Percentiles rank a stretch among this genome's conserved stretches.
Conservation (phyloP, 2,797 vertebrate genomes). For the Allobates femoralis region DNA sequence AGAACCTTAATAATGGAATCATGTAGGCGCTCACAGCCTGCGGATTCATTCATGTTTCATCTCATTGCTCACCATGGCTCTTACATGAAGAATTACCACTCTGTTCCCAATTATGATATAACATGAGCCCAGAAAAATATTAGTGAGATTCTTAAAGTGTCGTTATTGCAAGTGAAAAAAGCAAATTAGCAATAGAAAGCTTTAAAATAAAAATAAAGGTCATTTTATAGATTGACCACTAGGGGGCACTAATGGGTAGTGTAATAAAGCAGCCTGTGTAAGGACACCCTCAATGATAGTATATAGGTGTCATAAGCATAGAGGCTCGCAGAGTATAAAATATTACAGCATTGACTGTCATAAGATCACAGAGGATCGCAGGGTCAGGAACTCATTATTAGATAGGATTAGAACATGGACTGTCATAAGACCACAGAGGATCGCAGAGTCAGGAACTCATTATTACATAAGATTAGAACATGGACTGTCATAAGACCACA, state of each 20-base stretch:
- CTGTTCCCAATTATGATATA: background rate
- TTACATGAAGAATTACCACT: background rate
- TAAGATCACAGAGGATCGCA: no score
- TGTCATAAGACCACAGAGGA: background rate
- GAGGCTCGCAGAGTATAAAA: no score
- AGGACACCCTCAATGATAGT: background rate
- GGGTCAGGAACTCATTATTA: no score
- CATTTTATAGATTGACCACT: background rate
- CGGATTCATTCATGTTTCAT: slow-evolving; percentile 8
- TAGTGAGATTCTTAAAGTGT: background rate
- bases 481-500: background rate
- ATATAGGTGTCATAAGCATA: no score
- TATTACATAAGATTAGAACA: background rate
- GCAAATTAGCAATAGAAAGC: background rate
- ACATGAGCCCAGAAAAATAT: background rate
- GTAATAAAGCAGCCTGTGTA: background rate
- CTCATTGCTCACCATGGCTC: background rate
- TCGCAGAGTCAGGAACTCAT: background rate
- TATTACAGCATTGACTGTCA: no score
- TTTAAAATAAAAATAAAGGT: background rate
- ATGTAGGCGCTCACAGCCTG: background rate
- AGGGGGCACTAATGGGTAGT: background rate
- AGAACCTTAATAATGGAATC: background rate
- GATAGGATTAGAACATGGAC: background rate
- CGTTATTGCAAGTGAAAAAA: background rate